These are phyloP conservation scores for Virgularia gustaviana DNA, from an alignment of 92 coral and sea anemone genomes.

Conservation along the genomic window DNA sequence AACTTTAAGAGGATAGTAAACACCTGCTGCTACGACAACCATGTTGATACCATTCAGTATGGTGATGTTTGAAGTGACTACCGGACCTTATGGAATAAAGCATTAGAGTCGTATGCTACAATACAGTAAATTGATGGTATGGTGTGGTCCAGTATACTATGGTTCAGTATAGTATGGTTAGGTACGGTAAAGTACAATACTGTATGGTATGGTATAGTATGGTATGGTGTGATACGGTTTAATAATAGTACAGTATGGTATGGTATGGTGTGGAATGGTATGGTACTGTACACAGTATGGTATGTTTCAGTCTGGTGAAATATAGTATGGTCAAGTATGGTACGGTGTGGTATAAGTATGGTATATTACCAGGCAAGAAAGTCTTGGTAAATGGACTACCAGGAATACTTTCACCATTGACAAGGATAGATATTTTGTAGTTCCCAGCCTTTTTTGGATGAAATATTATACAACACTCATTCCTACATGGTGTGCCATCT, in stretches of 20 bases:
- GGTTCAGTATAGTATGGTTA: too few relatives aligned
- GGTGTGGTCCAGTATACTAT: neutral
- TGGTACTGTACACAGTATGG: too few relatives aligned
- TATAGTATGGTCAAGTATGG: neutral
- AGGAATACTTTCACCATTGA: conserved; percentile 54
- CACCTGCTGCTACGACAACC: conserved; percentile 64
- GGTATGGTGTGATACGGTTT: too few relatives aligned
- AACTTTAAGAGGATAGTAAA: conserved; percentile 78
- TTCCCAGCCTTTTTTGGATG: conserved; percentile 79
- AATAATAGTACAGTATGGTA: too few relatives aligned
- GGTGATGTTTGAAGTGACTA: conserved; percentile 71
- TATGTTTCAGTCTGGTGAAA: neutral
- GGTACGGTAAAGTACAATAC: too few relatives aligned
- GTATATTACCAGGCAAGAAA: conserved; percentile 72
- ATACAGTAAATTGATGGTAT: neutral
- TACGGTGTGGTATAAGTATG: neutral
- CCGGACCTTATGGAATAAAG: conserved; percentile 51
- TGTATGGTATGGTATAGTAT: too few relatives aligned
- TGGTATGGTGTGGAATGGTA: too few relatives aligned
- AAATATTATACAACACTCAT: conserved; percentile 52
- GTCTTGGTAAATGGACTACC: conserved; percentile 83
- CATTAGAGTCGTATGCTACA: neutral
- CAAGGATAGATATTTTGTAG: conserved; percentile 71
- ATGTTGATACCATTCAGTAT: conserved; percentile 67
- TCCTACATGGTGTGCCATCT: conserved; percentile 5